A percentile compares a stretch with the other conserved stretches of the same genome.
These are phyloP conservation scores for Caranx ignobilis DNA, from an alignment of 2,113 vertebrate genomes.

Conservation along the genomic window DNA sequence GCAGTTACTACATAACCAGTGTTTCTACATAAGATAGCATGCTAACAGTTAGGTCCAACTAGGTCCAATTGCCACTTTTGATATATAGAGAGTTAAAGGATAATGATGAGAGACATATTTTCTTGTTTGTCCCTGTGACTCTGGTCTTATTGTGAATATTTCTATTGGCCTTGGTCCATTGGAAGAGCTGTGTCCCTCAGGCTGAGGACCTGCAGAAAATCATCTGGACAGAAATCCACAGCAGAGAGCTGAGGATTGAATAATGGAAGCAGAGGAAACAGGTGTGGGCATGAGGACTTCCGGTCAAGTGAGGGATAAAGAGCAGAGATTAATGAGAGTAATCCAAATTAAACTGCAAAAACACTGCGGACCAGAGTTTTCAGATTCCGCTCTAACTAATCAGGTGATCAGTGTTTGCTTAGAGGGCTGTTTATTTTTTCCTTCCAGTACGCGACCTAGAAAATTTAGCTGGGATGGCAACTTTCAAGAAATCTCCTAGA, in stretches of 20 bases:
- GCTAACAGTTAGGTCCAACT: too few species aligned
- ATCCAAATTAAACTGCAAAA: constrained; percentile 38
- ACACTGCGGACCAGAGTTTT: constrained; percentile 13
- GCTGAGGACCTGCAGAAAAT: not conserved
- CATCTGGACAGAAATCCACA: not conserved
- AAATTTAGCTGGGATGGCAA: constrained; percentile 54
- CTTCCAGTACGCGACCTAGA: constrained; percentile 39
- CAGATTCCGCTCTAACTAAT: constrained; percentile 35
- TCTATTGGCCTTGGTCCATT: not conserved
- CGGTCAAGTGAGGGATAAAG: constrained; percentile 18
- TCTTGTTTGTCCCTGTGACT: not conserved
- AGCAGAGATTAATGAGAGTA: constrained; percentile 24
- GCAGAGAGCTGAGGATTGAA: not conserved
- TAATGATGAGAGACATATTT: too few species aligned
- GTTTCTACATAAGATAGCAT: too few species aligned
- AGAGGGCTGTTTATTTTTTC: constrained; percentile 8
- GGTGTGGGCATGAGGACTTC: not conserved
- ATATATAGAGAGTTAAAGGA: too few species aligned
- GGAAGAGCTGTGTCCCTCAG: not conserved
- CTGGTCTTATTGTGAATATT: not conserved
- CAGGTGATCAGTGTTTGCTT: constrained; percentile 38
- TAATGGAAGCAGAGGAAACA: not conserved
- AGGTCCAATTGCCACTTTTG: too few species aligned
- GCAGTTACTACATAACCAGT: too few species aligned
- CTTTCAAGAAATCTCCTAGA: constrained; percentile 59